Base-by-base conservation (phyloP, 2,888 invertebrate genomes). In the Drosophila setosimentum region DNA sequence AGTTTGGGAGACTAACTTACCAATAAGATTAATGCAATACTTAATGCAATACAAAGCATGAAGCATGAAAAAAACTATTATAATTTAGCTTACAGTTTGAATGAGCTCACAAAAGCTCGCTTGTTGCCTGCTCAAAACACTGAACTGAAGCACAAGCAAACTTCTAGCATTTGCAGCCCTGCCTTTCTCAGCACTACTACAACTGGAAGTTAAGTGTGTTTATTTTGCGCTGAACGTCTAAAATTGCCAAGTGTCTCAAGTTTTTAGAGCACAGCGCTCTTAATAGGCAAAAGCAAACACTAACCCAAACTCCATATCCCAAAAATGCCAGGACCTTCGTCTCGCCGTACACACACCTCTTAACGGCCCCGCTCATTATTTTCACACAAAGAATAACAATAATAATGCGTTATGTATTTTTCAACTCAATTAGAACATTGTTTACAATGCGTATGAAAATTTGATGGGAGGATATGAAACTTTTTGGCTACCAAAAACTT, bases 351-450 rank as follows among this genome's bases (percentile, higher is more conserved):
- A 42, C 54, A 0, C 27, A 1, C 21, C 51, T 11, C 18, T 8
- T 21, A 16, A 1, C 18, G 33, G 29, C 27, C 13, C 21, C 45
- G 49, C 74, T 86, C 79, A 87, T 86, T 86, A 86, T 81, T 83
- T 83, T 79, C 58, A 59, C 68, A 69, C 85, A 83, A 86, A 85
- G 88, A 87, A 87, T 87, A 86, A 85, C 85, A 85, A 77, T 81
- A 67, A 76, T 76, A 84, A 81, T 81, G 84, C 87, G 85, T 80
- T 85, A 85, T 87, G 87, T 85, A 85, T 87, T 87, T 86, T 86
- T 83, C 88, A 87, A 87, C 89, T 86, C 87, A 88, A 88, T 87
- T 87, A 87, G 87, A 87, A 86, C 81, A 83, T 82, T 78, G 87
- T 86, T 87, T 87, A 87, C 83, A 85, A 64, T 79, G 85, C 64